These are phyloP conservation scores for Tonatia bakeri DNA, from an alignment of 2,113 vertebrate genomes.

Conservation along the genomic window DNA sequence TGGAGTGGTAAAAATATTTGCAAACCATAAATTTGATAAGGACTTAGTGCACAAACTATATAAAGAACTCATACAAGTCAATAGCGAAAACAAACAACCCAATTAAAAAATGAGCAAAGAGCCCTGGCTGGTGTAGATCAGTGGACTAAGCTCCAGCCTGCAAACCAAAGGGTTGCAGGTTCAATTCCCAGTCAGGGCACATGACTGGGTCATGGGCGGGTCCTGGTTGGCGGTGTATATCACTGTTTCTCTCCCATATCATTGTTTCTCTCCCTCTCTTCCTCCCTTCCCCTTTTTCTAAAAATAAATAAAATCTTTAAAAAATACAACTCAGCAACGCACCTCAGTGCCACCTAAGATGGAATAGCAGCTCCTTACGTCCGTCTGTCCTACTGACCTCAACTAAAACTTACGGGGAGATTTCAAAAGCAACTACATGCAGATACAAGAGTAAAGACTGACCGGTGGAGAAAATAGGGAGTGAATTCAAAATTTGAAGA, in stretches of 20 bases:
- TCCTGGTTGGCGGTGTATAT: too few relatives aligned
- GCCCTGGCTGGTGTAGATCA: too few relatives aligned
- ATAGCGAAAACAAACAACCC: background rate
- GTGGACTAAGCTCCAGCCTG: too few relatives aligned
- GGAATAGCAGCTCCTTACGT: rapidly evolving
- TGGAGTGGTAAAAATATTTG: background rate
- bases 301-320: too few relatives aligned
- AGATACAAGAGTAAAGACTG: background rate
- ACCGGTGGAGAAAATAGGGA: background rate
- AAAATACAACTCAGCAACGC: background rate
- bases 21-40: background rate
- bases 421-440: background rate
- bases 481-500: background rate
- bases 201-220: too few relatives aligned
- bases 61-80: background rate
- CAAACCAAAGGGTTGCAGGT: too few relatives aligned
- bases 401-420: background rate
- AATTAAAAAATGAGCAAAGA: background rate
- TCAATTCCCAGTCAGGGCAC: too few relatives aligned
- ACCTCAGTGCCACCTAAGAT: background rate
- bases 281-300: too few relatives aligned
- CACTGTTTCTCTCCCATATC: too few relatives aligned
- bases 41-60: background rate
- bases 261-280: too few relatives aligned
- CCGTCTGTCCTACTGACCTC: background rate